Conservation (phyloP, 2,113 vertebrate species). For the Parus major region DNA sequence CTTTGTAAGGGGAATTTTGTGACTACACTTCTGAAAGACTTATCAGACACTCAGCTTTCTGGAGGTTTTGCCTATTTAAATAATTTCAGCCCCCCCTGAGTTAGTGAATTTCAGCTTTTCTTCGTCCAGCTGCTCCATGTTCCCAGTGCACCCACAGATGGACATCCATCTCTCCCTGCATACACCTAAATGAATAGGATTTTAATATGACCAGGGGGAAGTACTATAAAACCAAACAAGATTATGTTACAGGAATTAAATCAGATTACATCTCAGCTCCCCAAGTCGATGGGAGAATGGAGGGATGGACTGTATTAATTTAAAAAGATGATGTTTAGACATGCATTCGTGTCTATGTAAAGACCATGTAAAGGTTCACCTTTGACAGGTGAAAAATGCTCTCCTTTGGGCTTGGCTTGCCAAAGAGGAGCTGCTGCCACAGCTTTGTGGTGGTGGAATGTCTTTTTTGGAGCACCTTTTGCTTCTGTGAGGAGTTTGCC, state of each 20-base stretch:
- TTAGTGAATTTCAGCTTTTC: not conserved
- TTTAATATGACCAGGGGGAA: conserved; percentile 75
- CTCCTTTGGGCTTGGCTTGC: not conserved
- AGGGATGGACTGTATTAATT: conserved; percentile 51
- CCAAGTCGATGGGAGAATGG: conserved; percentile 21
- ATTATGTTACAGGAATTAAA: conserved; percentile 73
- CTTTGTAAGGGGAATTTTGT: not conserved
- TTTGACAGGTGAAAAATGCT: not conserved
- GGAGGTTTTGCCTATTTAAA: not conserved
- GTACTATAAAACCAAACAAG: conserved; percentile 65
- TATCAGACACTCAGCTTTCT: not conserved
- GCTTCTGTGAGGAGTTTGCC: not conserved
- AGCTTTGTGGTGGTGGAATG: not conserved
- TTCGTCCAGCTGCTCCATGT: conserved; percentile 25
- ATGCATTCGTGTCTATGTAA: not conserved
- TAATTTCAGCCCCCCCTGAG: not conserved
- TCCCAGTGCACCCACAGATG: conserved; percentile 24
- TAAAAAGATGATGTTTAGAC: not conserved
- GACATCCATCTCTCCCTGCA: conserved; percentile 48
- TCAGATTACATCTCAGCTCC: conserved; percentile 67
- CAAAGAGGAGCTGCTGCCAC: not conserved
- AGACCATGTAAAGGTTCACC: not conserved
- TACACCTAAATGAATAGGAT: conserved; percentile 73
- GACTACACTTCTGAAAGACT: not conserved
- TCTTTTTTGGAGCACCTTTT: not conserved